Conservation (phyloP, 2,797 vertebrate species). For the Dermochelys coriacea region DNA sequence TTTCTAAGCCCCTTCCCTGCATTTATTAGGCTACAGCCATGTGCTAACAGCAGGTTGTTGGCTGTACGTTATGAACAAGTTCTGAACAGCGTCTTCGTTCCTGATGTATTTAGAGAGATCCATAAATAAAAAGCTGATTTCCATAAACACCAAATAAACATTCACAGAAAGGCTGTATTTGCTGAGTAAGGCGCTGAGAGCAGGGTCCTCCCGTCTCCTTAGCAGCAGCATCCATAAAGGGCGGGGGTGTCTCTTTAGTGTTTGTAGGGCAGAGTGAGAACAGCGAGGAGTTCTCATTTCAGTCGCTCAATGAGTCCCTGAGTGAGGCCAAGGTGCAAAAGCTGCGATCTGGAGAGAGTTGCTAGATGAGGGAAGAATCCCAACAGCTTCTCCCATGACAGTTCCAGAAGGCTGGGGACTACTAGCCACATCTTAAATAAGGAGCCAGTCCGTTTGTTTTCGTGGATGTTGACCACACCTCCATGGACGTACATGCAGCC, state of each 20-base stretch:
- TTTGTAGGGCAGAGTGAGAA: conserved; percentile 37
- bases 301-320: conserved; percentile 96
- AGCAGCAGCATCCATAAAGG: conserved; percentile 76
- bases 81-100: conserved; percentile 22
- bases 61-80: conserved; percentile 11
- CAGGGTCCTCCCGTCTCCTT: conserved; percentile 60
- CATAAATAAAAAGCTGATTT: conserved; percentile 62
- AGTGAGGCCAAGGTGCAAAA: conserved; percentile 96
- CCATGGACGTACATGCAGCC: conserved; percentile 99
- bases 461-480: conserved; percentile 97
- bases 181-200: conserved; percentile 88
- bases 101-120: conserved; percentile 26
- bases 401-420: conserved; percentile 96
- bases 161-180: conserved; percentile 85
- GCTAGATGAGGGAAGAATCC: conserved; percentile 90
- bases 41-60: background rate
- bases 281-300: conserved; percentile 84
- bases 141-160: conserved; percentile 65
- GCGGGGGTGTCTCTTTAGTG: conserved; percentile 37
- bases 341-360: conserved; percentile 88
- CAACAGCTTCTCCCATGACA: conserved; percentile 96
- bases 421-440: conserved; percentile 98
- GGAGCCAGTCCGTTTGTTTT: conserved; percentile 97
- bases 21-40: background rate
- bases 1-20: background rate